Base-by-base conservation (phyloP, 2,113 vertebrate genomes). In the Paracanthobrama guichenoti region DNA sequence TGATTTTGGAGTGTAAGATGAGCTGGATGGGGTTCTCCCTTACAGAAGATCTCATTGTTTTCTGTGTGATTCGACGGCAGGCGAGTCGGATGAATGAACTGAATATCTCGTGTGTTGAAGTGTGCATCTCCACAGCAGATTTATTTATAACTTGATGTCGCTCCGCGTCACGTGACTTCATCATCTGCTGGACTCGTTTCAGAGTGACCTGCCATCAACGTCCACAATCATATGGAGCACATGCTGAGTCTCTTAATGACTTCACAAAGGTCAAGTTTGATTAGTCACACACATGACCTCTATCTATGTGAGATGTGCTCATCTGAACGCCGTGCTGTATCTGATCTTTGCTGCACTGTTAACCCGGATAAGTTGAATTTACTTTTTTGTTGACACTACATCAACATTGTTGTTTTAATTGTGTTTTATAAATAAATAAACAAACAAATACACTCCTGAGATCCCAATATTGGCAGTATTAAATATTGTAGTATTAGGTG, bases 401-500 rank as follows among this genome's bases (percentile, higher is more conserved):
- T 35, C 35, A 35, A 35, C 4, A 35, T 35, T 35, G 4, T 35
- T 35, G 35, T 35, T 35, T 35, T 4, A 35, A 35, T 35, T 35
- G 35, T 35, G 35, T 4, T 35, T 35, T 35, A 35, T 35, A 35
- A 35, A 35, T 35, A 35, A 35, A 35, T 35, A 35, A 35, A 35
- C 35, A 35, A 35, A 35, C 4, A 35, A 35, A 35, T 5, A 35
- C n/a, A n/a, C n/a, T n/a, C n/a, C n/a, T 11, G 57, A 59, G 57
- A n/a, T 57, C 55, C 22, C 55, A 57, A 57, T 59, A 59, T n/a
- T n/a, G 22, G 8, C 22, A n/a, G 9, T n/a, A 42, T 31, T 69
- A n/a, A 82, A 77, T n/a, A n/a, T n/a, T n/a, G n/a, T n/a, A n/a
- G n/a, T 18, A 28, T 86, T 77, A 4, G 79, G 72, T 69, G 79